Conservation (phyloP, 2,797 vertebrate genomes). For the Melanotaenia boesemani region DNA sequence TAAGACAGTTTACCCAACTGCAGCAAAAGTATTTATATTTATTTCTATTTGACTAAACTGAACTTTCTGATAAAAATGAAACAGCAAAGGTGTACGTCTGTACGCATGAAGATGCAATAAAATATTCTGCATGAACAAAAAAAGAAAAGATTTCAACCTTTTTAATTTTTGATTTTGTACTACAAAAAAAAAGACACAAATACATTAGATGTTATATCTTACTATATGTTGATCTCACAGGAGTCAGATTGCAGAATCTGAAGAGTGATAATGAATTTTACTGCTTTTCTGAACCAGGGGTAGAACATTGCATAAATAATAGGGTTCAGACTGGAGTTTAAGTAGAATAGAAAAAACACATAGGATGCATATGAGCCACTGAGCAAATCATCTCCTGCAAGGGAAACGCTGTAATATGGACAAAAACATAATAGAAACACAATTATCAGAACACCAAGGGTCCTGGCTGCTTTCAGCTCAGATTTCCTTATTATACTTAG, state of each 20-base stretch:
- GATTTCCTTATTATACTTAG: constrained; percentile 7
- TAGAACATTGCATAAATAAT: constrained; percentile 35
- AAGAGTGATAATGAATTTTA: constrained; percentile 14
- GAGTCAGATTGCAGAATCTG: constrained; percentile 18
- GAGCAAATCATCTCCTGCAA: rapidly evolving
- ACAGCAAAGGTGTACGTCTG: no score
- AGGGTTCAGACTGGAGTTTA: constrained; percentile 33
- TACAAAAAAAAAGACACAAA: no score
- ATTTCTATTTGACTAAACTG: no score
- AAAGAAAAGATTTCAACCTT: no score
- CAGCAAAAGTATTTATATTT: no score
- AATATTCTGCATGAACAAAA: no score
- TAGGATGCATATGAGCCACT: rapidly evolving
- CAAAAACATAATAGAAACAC: constrained; percentile 28
- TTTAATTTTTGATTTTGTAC: no score
- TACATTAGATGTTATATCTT: not conserved
- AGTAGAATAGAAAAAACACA: not conserved
- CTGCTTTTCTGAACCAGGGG: constrained; percentile 38
- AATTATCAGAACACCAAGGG: constrained; percentile 26
- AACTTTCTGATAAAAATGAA: no score
- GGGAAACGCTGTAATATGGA: not conserved
- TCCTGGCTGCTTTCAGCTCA: constrained; percentile 37
- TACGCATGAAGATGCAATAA: no score
- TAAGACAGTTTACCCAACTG: no score
- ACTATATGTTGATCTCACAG: constrained; percentile 7